phyloP scores from a whole-genome alignment of 2,797 vertebrate genomes.

The Notoglanidium macrostoma region DNA sequence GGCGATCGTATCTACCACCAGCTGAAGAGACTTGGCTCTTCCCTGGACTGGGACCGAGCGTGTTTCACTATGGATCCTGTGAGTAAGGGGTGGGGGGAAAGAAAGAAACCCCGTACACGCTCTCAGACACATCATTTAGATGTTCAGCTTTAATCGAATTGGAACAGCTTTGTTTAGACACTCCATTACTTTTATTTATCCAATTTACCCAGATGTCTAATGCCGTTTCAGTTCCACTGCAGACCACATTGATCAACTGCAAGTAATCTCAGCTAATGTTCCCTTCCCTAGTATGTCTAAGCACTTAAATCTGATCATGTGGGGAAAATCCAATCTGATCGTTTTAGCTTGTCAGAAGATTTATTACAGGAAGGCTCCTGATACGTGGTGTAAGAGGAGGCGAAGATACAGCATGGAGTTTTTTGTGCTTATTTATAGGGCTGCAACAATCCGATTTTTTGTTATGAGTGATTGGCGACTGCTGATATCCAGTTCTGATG shows the following conservation, averaged over 20 bases:
- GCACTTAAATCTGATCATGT: neutral
- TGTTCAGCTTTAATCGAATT: neutral
- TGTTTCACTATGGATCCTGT: conserved; percentile 94
- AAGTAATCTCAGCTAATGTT: neutral
- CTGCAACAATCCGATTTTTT: neutral
- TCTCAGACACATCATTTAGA: neutral
- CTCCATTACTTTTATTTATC: neutral
- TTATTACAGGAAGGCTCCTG: neutral
- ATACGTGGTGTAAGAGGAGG: neutral
- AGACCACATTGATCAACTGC: neutral
- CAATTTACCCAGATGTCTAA: neutral
- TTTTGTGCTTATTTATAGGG: neutral
- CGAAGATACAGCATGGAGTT: neutral
- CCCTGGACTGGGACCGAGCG: conserved; percentile 91
- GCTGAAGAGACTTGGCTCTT: conserved; percentile 87
- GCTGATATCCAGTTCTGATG: neutral
- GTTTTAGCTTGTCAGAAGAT: neutral
- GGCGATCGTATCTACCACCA: conserved; percentile 94
- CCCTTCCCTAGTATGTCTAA: neutral
- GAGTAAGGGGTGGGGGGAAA: conserved; percentile 55
- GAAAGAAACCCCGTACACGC: no score
- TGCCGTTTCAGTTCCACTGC: neutral
- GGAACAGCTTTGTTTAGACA: conserved; percentile 1
- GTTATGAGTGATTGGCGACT: neutral
- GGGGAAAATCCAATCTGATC: neutral